Percentiles rank a stretch among this genome's conserved stretches.
Conservation (phyloP, 2,797 vertebrate genomes). For the Leptatherina wallacei region DNA sequence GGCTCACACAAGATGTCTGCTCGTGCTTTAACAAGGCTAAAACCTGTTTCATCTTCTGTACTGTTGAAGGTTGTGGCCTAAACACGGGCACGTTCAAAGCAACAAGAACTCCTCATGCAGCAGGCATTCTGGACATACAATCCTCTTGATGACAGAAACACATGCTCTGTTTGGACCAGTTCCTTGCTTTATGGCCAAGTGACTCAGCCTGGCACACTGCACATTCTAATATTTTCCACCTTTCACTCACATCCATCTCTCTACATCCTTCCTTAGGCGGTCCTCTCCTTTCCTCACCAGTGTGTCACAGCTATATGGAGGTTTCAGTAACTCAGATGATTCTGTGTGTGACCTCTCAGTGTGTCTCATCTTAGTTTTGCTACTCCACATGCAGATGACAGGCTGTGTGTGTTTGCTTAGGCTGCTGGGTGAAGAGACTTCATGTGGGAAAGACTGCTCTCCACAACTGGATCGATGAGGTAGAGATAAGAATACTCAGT, state of each 20-base stretch:
- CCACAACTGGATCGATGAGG: conserved; percentile 75
- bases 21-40: conserved; percentile 60
- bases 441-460: conserved; percentile 81
- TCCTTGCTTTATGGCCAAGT: conserved; percentile 47
- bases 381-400: conserved; percentile 64
- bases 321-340: conserved; percentile 34
- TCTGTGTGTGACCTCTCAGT: conserved; percentile 37
- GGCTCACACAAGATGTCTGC: conserved; percentile 28
- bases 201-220: conserved; percentile 61
- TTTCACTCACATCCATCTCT: conserved; percentile 36
- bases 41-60: conserved; percentile 59
- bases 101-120: conserved; percentile 59
- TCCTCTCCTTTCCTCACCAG: conserved; percentile 12
- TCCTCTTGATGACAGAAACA: conserved; percentile 81
- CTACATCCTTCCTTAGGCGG: not conserved
- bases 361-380: conserved; percentile 28
- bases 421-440: conserved; percentile 52
- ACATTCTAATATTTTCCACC: conserved; percentile 52
- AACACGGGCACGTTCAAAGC: conserved; percentile 65
- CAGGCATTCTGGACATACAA: conserved; percentile 62
- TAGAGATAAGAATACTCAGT: conserved; percentile 78
- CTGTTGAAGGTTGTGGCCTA: conserved; percentile 32
- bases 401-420: conserved; percentile 76
- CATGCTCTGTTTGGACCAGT: conserved; percentile 66
- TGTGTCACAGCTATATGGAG: conserved; percentile 6